These are phyloP conservation scores for Nomada ferruginata DNA, from an alignment of 2,888 invertebrate genomes.

Conservation along the genomic window DNA sequence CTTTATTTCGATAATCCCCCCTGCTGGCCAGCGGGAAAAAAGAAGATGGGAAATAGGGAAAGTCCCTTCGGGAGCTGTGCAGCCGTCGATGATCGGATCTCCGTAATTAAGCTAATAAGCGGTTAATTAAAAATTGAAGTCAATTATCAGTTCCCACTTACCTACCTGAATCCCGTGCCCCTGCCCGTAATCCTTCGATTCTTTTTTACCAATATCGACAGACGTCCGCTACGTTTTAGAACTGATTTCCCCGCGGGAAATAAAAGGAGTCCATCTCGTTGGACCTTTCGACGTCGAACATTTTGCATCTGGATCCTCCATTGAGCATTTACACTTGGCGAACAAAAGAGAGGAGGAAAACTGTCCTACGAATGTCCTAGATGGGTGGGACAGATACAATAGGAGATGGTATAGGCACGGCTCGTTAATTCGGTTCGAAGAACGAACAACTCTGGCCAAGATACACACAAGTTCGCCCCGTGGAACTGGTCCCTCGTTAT, in stretches of 20 bases:
- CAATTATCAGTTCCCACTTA: slow-evolving; percentile 22
- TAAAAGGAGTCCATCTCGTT: too few species aligned
- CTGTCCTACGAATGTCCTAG: neutral
- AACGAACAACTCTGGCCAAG: neutral
- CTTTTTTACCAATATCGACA: too few species aligned
- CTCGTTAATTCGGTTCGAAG: slow-evolving; percentile 5
- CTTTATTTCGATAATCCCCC: slow-evolving; percentile 56
- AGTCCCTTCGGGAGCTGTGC: slow-evolving; percentile 6
- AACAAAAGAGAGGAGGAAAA: too few species aligned
- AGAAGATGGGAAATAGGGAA: neutral
- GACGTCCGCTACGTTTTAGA: too few species aligned
- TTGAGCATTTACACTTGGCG: too few species aligned
- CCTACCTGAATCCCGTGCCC: too few species aligned
- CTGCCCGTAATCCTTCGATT: neutral
- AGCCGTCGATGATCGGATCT: slow-evolving; percentile 2
- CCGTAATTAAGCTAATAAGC: slow-evolving; percentile 30
- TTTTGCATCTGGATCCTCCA: too few species aligned
- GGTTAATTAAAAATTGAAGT: slow-evolving; percentile 43
- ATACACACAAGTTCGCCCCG: neutral
- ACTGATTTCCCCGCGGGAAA: too few species aligned
- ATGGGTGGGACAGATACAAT: neutral
- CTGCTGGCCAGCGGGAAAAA: too few species aligned
- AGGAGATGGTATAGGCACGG: neutral
- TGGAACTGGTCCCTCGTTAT: neutral
- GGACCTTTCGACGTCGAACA: too few species aligned